Percentiles rank a stretch among this genome's conserved stretches.
Conservation (phyloP, 2,797 vertebrate genomes). For the Podargus strigoides region DNA sequence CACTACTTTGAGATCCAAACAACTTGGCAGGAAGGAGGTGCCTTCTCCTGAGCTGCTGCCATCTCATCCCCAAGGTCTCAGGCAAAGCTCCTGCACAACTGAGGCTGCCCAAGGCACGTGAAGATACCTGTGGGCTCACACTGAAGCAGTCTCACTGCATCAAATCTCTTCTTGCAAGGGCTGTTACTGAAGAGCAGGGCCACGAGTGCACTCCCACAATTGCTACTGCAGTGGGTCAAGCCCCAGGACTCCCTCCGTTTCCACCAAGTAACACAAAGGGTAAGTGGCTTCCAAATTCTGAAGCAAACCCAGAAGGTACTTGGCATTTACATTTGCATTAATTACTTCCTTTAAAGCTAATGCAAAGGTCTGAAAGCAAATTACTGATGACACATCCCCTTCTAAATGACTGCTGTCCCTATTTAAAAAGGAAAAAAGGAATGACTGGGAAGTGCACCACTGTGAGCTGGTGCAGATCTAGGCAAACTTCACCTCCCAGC, state of each 20-base stretch:
- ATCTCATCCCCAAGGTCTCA: rapidly evolving
- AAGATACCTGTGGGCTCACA: rapidly evolving
- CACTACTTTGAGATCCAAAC: too few relatives aligned
- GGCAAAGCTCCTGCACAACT: background rate
- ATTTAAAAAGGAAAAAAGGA: background rate
- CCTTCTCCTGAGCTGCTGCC: background rate
- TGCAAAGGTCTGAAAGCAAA: background rate
- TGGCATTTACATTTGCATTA: background rate
- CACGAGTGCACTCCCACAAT: background rate
- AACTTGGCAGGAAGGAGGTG: background rate
- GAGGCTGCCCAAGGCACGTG: background rate
- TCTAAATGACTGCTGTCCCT: background rate
- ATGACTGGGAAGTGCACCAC: background rate
- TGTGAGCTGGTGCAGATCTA: background rate
- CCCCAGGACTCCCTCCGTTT: background rate
- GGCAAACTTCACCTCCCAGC: background rate
- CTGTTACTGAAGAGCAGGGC: background rate
- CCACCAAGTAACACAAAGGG: background rate
- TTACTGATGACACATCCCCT: background rate
- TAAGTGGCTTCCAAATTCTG: background rate
- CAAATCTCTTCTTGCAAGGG: background rate
- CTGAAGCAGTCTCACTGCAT: background rate
- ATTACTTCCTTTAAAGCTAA: background rate
- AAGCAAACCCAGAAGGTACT: background rate
- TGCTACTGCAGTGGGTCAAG: background rate